phyloP scores from a whole-genome alignment of 2,797 vertebrate genomes.

The Centropyge bicolor region DNA sequence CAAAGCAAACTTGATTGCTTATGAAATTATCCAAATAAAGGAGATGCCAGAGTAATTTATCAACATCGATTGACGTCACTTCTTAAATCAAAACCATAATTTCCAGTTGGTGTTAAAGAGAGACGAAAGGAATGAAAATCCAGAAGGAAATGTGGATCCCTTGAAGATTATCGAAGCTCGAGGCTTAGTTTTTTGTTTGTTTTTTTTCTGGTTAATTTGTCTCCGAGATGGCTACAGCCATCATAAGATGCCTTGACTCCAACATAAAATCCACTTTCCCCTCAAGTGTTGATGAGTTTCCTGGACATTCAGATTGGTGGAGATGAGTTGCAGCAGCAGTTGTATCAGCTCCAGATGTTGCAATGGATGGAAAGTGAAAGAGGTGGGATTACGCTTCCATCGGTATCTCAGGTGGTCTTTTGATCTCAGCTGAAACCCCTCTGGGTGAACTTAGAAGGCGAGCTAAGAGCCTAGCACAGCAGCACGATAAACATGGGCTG shows the following conservation, averaged over 20 bases:
- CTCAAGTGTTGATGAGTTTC: conserved; percentile 18
- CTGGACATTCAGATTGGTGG: conserved; percentile 1
- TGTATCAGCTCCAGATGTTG: conserved; percentile 30
- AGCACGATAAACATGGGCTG: conserved; percentile 53
- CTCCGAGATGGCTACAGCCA: not conserved
- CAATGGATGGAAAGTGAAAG: conserved; percentile 24
- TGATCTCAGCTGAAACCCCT: conserved; percentile 66
- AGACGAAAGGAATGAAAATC: conserved; percentile 5
- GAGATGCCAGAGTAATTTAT: conserved; percentile 41
- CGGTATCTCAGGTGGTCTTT: conserved; percentile 43
- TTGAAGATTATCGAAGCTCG: conserved; percentile 17
- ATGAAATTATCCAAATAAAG: conserved; percentile 62
- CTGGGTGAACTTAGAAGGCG: conserved; percentile 51
- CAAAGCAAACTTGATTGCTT: conserved; percentile 55
- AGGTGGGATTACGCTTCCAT: conserved; percentile 41
- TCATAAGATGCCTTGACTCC: not conserved
- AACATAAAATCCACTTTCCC: not conserved
- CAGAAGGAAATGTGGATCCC: not conserved
- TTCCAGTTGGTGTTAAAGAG: conserved; percentile 35
- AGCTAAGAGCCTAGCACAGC: conserved; percentile 39
- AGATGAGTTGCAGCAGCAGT: conserved; percentile 1
- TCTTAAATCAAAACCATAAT: conserved; percentile 39
- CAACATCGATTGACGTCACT: conserved; percentile 44
- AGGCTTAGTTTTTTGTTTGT: not conserved
- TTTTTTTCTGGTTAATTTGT: not conserved